Evolutionary conservation across 2,888 invertebrate genomes (phyloP).

Genomic region (Phengaris alcon): DNA sequence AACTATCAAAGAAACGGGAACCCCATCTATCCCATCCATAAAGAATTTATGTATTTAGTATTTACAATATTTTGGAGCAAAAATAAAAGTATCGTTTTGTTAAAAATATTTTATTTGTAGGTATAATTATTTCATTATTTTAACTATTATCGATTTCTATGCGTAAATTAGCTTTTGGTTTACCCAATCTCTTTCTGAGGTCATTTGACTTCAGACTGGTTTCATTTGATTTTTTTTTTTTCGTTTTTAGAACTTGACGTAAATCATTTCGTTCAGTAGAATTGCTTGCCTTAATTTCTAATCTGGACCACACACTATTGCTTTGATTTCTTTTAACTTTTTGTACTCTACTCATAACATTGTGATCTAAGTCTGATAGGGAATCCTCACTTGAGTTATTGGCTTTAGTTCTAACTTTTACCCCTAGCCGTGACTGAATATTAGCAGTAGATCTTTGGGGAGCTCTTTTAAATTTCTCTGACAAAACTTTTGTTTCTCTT

Average conservation of each 20-base stretch:
- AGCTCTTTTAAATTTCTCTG: slow-evolving; percentile 63
- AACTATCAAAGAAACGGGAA: too few relatives aligned
- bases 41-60: too few relatives aligned
- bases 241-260: slow-evolving; percentile 60
- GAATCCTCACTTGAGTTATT: slow-evolving; percentile 52
- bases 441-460: slow-evolving; percentile 40
- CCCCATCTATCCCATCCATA: too few relatives aligned
- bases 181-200: slow-evolving; percentile 60
- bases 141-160: slow-evolving; percentile 74
- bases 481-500: slow-evolving; percentile 55
- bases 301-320: slow-evolving; percentile 78
- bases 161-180: slow-evolving; percentile 64
- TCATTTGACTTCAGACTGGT: slow-evolving; percentile 48
- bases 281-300: slow-evolving; percentile 58
- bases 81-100: neutral
- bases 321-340: slow-evolving; percentile 58
- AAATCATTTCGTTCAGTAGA: slow-evolving; percentile 54
- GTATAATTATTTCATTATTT: slow-evolving; percentile 44
- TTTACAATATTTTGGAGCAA: neutral
- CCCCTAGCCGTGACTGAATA: slow-evolving; percentile 63
- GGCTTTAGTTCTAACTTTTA: slow-evolving; percentile 50
- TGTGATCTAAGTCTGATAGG: slow-evolving; percentile 54
- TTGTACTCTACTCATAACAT: slow-evolving; percentile 78
- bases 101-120: slow-evolving; percentile 32
- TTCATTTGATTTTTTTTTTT: slow-evolving; percentile 57